A percentile compares a stretch with the other conserved stretches of the same genome.
phyloP scores from a whole-genome alignment of 1,140 invertebrate genomes.

The Sinella curviseta region DNA sequence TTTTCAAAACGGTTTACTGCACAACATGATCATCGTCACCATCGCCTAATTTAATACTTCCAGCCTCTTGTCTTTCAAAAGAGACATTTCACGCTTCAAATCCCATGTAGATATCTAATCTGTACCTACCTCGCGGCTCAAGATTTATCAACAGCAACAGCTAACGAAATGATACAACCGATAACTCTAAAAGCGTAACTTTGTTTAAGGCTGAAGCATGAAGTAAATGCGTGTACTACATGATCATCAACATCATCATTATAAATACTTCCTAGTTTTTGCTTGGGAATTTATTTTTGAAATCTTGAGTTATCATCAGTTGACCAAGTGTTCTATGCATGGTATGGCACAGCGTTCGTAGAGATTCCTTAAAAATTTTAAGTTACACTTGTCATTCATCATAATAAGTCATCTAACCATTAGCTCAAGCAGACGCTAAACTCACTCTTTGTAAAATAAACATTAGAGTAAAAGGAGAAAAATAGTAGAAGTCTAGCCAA shows the following conservation, averaged over 20 bases:
- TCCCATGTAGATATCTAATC: not conserved
- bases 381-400: not conserved
- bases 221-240: no score
- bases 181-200: no score
- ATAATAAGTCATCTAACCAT: slow-evolving; percentile 3
- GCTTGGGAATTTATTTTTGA: no score
- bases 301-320: no score
- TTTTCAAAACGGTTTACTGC: no score
- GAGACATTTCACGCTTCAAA: not conserved
- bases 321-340: no score
- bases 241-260: no score
- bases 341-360: not conserved
- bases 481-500: no score
- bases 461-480: not conserved
- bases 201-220: no score
- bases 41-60: not conserved
- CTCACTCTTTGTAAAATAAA: not conserved
- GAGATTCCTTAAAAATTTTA: not conserved
- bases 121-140: not conserved
- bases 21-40: not conserved
- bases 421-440: not conserved
- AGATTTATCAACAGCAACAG: no score
- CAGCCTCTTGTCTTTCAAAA: not conserved
- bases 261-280: no score
- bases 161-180: no score